A percentile compares a stretch with the other conserved stretches of the same genome.
These are phyloP conservation scores for Branchipolynoe longqiensis DNA, from an alignment of 2,888 invertebrate species.

Conservation along the genomic window DNA sequence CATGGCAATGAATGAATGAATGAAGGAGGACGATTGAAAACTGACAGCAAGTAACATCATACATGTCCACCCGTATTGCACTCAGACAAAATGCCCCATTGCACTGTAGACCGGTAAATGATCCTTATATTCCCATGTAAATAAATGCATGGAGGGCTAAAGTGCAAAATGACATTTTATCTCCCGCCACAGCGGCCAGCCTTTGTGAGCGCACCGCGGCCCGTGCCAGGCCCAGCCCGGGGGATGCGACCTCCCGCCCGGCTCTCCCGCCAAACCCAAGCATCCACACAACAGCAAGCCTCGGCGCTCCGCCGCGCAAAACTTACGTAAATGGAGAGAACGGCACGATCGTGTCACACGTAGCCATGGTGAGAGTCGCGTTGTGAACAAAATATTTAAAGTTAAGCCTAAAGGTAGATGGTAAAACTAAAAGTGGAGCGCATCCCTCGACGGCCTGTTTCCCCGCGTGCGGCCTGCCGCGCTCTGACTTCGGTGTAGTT, in stretches of 20 bases:
- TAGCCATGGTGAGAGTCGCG: slow-evolving; percentile 16
- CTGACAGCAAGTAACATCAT: no score
- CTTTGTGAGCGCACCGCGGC: no score
- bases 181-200: not conserved
- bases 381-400: no score
- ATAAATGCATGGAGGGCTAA: no score
- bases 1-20: no score
- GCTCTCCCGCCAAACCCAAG: not conserved
- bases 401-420: not conserved
- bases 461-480: not conserved
- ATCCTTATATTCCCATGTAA: no score
- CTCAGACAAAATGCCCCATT: no score
- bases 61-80: no score
- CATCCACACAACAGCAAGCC: not conserved
- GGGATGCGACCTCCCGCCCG: not conserved
- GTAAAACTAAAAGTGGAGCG: not conserved
- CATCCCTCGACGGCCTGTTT: not conserved
- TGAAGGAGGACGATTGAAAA: no score
- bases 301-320: no score
- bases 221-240: not conserved
- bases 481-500: slow-evolving; percentile 5
- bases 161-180: not conserved
- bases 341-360: not conserved
- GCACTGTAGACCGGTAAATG: no score
- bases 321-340: not conserved